These are phyloP conservation scores for Drosophila nigrodunni DNA, from an alignment of 1,140 invertebrate genomes.

Conservation along the genomic window DNA sequence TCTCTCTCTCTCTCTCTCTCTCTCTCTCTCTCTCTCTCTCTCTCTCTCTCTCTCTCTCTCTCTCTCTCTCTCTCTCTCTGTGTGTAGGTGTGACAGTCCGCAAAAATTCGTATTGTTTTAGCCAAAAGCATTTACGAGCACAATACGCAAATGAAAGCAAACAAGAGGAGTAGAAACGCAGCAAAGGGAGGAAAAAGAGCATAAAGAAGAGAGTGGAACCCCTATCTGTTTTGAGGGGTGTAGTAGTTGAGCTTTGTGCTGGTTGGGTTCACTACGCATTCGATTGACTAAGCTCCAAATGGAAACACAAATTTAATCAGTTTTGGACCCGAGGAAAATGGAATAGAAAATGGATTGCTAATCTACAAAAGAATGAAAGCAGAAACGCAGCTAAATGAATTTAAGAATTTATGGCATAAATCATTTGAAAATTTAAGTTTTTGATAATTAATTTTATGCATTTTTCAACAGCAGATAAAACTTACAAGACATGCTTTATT, in stretches of 20 bases:
- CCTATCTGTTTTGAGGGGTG: background rate
- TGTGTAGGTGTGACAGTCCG: constrained; percentile 37
- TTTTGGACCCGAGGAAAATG: background rate
- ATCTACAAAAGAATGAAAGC: too few relatives aligned
- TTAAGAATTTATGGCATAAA: too few relatives aligned
- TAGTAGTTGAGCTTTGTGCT: background rate
- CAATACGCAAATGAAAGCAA: constrained; percentile 22
- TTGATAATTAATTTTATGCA: too few relatives aligned
- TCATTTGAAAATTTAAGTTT: too few relatives aligned
- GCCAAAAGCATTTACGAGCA: constrained; percentile 16
- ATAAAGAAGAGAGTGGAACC: background rate
- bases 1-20: too few relatives aligned
- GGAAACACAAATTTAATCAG: constrained; percentile 11
- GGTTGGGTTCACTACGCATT: constrained; percentile 3
- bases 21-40: background rate
- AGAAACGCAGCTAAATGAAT: too few relatives aligned
- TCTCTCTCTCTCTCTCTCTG: too few relatives aligned
- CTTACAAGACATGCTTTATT: too few relatives aligned
- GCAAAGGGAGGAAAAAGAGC: background rate
- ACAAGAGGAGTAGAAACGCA: background rate
- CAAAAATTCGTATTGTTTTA: constrained; percentile 47
- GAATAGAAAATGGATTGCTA: background rate
- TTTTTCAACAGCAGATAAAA: too few relatives aligned
- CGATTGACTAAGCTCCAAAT: background rate
- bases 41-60: too few relatives aligned